phyloP scores from a whole-genome alignment of 2,797 vertebrate species.

The Pseudopleuronectes americanus region DNA sequence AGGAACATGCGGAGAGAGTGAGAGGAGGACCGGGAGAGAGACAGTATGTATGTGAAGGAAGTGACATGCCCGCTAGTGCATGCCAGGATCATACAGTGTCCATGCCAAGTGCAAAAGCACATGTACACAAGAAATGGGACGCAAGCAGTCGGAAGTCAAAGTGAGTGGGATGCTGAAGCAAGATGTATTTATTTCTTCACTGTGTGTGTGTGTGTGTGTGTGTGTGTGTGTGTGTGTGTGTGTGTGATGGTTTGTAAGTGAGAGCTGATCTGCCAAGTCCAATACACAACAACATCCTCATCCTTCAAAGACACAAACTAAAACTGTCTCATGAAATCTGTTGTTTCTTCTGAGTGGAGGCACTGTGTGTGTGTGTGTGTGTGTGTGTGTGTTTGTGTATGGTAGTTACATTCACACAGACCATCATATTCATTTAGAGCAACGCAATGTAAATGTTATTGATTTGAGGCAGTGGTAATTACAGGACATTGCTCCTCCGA shows the following conservation, averaged over 20 bases:
- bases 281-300: not conserved
- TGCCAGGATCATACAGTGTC: slow-evolving; percentile 51
- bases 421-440: not conserved
- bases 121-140: slow-evolving; percentile 32
- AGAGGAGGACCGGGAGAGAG: slow-evolving; percentile 36
- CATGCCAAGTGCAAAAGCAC: slow-evolving; percentile 40
- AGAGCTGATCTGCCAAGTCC: slow-evolving; percentile 21
- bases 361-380: not conserved
- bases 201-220: not conserved
- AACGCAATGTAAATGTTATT: too few species aligned
- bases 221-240: not conserved
- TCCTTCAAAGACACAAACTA: not conserved
- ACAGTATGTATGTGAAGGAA: slow-evolving; percentile 30
- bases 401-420: not conserved
- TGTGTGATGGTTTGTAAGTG: not conserved
- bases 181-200: slow-evolving; percentile 6
- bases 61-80: slow-evolving; percentile 47
- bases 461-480: too few species aligned
- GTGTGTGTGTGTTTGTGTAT: too few species aligned
- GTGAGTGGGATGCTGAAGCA: slow-evolving; percentile 25
- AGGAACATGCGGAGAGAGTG: slow-evolving; percentile 54
- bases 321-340: not conserved
- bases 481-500: too few species aligned
- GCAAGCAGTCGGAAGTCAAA: slow-evolving; percentile 15
- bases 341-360: not conserved